Conservation (phyloP, 2,113 vertebrate species). For the Xiphophorus maculatus region DNA sequence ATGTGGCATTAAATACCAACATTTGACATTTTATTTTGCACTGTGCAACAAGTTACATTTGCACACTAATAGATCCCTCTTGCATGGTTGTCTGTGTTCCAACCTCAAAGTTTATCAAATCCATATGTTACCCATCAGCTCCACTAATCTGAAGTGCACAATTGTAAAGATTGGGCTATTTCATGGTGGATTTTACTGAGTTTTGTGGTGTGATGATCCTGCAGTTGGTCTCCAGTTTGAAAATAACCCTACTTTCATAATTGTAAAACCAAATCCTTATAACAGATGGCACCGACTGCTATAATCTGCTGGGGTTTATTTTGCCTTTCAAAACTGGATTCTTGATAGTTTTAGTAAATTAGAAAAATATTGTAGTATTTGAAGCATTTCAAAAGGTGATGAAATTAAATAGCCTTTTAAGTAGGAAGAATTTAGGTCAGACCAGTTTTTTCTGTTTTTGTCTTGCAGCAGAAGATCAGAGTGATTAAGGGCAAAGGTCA, state of each 20-base stretch:
- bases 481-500: slow-evolving; percentile 28
- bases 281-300: neutral
- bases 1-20: neutral
- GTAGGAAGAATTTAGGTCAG: neutral
- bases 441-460: slow-evolving; percentile 11
- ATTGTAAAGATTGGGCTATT: slow-evolving; percentile 66
- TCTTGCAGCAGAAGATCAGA: slow-evolving; percentile 14
- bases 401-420: slow-evolving; percentile 13
- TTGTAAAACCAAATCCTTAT: slow-evolving; percentile 14
- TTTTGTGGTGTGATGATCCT: slow-evolving; percentile 43
- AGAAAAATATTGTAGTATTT: slow-evolving; percentile 7
- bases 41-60: neutral
- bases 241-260: slow-evolving; percentile 55
- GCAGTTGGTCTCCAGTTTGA: slow-evolving; percentile 67
- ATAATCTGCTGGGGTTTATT: neutral
- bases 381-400: slow-evolving; percentile 7
- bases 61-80: slow-evolving; percentile 13
- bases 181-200: slow-evolving; percentile 15
- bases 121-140: slow-evolving; percentile 55
- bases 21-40: neutral
- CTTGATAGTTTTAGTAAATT: neutral
- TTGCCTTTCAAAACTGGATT: neutral
- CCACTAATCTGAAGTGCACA: slow-evolving; percentile 66
- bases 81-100: slow-evolving; percentile 11
- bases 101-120: slow-evolving; percentile 55